A percentile compares a stretch with the other conserved stretches of the same genome.
phyloP scores from a whole-genome alignment of 2,888 invertebrate genomes.

The Xanthorhoe designata region DNA sequence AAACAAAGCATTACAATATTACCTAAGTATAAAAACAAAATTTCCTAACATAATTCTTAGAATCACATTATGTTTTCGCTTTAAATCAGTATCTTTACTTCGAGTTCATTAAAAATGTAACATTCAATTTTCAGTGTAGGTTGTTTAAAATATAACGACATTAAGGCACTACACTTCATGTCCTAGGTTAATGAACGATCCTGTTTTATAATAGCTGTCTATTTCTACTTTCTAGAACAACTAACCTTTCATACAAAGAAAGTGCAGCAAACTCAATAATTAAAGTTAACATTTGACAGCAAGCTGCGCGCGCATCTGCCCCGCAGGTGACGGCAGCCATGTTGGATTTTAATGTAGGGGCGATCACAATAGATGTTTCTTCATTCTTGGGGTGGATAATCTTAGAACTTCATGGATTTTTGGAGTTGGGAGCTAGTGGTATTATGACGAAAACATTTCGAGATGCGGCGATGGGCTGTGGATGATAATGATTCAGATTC shows the following conservation, averaged over 20 bases:
- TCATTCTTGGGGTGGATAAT: conserved; percentile 34
- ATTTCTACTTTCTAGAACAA: conserved; percentile 19
- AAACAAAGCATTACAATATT: no score
- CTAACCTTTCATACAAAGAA: conserved; percentile 15
- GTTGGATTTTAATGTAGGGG: conserved; percentile 42
- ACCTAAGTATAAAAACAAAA: no score
- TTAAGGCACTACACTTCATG: not conserved
- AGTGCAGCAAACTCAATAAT: conserved; percentile 26
- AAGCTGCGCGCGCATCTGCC: conserved; percentile 73
- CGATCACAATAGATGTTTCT: conserved; percentile 27
- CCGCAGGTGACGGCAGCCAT: conserved; percentile 68
- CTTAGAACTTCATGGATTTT: conserved; percentile 5
- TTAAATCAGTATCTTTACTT: no score
- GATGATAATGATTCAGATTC: no score
- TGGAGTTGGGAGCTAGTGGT: not conserved
- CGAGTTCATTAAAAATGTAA: no score
- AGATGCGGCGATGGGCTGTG: no score
- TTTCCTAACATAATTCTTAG: no score
- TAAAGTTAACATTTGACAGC: conserved; percentile 50
- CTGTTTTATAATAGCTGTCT: not conserved
- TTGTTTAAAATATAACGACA: conserved; percentile 8
- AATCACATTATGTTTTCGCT: no score
- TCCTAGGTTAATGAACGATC: not conserved
- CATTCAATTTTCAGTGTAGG: not conserved
- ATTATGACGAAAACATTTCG: not conserved